phyloP scores from a whole-genome alignment of 2,797 vertebrate species.

The Sebastes oblongus region DNA sequence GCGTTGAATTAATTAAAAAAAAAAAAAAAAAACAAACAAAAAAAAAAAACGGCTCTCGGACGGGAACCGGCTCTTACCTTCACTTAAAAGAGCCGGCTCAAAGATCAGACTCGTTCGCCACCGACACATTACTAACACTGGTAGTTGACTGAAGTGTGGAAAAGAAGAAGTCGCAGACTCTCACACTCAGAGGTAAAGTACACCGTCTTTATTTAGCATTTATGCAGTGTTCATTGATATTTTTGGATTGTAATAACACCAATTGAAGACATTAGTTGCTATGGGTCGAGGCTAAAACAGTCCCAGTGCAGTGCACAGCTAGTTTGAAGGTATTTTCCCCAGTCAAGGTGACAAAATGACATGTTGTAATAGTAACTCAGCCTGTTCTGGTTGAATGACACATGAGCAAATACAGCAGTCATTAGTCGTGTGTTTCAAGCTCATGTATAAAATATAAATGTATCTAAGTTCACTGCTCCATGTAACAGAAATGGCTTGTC shows the following conservation, averaged over 20 bases:
- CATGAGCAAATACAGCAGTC: background rate
- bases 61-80: too few species aligned
- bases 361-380: background rate
- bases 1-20: too few species aligned
- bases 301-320: background rate
- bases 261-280: fast-evolving
- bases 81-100: too few species aligned
- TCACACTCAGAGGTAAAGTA: background rate
- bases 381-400: background rate
- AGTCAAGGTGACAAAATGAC: background rate
- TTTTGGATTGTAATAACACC: background rate
- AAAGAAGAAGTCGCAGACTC: background rate
- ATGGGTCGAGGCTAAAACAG: background rate
- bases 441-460: too few species aligned
- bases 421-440: background rate
- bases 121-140: too few species aligned
- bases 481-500: background rate
- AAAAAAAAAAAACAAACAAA: too few species aligned
- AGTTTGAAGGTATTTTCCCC: background rate
- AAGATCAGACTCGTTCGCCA: fast-evolving
- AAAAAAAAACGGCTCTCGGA: too few species aligned
- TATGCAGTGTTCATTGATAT: fast-evolving
- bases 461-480: background rate
- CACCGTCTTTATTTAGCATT: background rate
- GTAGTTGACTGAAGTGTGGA: background rate